Base-by-base conservation (phyloP, 2,888 invertebrate genomes). In the Osedax fenrisi region DNA sequence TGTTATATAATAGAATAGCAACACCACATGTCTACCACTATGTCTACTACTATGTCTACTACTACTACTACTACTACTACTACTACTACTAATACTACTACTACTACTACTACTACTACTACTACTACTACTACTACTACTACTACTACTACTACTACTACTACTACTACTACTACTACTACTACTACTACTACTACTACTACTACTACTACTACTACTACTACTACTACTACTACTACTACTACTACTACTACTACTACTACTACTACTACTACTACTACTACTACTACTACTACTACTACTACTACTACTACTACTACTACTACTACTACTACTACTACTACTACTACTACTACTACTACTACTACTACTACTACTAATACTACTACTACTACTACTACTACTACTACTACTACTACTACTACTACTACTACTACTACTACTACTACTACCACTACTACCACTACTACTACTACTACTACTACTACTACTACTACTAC, bases 221-320 rank as follows among this genome's bases (percentile, higher is more conserved):
- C 66, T 66, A 66, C 66, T 66, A 66, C 66, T 66, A 66, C 66
- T 66, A 66, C 21, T 66, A 66, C 66, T 66, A 66, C 66, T 66
- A 66, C 66, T 66, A 66, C 66, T 66, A 66, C 22, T 66, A 66
- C 66, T 66, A 66, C 66, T 66, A 66, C 66, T 66, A 66, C 66
- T 66, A 66, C 21, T 66, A 66, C 66, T 66, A 66, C 66, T 66
- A 66, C 66, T 66, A 66, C 66, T 66, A 66, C 66, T 66, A 66
- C 66, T 66, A 66, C 66, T 66, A 66, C 66, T 66, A 66, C 66
- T 66, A 66, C 66, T 66, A 66, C 66, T 66, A 66, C 66, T 66
- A 66, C 66, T 66, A 66, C 66, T 66, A 66, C 66, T 66, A 66
- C 66, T 66, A 66, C 66, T 66, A 66, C 66, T 66, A 66, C 66